phyloP scores from a whole-genome alignment of 2,113 vertebrate genomes.

The Cryptotis parvus region DNA sequence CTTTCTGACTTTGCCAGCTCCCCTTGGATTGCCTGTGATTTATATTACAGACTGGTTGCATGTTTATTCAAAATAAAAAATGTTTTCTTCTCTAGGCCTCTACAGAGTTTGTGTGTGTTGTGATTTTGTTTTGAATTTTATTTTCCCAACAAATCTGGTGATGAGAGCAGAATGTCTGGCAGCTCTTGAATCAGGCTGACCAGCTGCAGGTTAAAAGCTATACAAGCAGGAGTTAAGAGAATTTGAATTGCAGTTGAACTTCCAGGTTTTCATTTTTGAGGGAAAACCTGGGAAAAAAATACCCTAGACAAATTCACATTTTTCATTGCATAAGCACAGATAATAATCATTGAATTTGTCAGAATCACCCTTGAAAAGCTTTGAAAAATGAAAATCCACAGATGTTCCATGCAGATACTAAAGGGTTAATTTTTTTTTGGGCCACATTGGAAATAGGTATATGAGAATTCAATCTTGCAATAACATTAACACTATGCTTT shows the following conservation, averaged over 20 bases:
- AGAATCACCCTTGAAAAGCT: not conserved
- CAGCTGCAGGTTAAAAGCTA: not conserved
- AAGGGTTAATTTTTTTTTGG: not conserved
- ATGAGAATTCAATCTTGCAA: not conserved
- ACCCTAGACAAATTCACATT: not conserved
- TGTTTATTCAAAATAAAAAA: not conserved
- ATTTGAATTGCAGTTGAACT: not conserved
- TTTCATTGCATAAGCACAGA: not conserved
- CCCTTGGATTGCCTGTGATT: not conserved
- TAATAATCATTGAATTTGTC: not conserved
- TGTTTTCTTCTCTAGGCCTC: not conserved
- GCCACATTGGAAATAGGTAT: not conserved
- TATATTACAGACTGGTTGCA: not conserved
- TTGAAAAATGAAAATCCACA: not conserved
- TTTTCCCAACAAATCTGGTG: not conserved
- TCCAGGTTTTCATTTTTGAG: not conserved
- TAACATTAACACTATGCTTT: not conserved
- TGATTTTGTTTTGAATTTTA: not conserved
- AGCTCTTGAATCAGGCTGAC: not conserved
- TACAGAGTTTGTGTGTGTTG: not conserved
- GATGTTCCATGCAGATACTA: not conserved
- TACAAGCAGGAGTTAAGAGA: not conserved
- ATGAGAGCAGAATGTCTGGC: too few relatives aligned
- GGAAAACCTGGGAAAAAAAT: not conserved
- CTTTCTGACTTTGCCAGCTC: not conserved